Evolutionary conservation across 1,140 invertebrate species (phyloP).

Genomic region (Uloborus diversus): DNA sequence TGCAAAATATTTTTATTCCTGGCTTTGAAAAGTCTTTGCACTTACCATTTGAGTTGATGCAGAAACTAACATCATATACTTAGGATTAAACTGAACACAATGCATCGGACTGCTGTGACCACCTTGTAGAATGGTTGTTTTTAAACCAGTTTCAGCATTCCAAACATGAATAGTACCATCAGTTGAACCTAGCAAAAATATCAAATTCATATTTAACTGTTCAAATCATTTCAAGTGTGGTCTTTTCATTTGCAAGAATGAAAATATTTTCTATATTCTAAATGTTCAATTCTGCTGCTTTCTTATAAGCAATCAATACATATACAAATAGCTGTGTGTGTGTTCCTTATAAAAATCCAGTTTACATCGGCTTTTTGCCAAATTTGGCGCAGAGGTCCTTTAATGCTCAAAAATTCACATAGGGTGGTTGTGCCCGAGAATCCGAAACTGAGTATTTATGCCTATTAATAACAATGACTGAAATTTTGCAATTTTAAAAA

Average conservation of each 20-base stretch:
- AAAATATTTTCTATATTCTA: neutral
- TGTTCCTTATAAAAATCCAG: no score
- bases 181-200: slow-evolving; percentile 75
- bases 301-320: neutral
- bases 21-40: neutral
- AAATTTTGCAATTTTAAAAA: no score
- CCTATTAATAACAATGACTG: no score
- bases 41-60: slow-evolving; percentile 92
- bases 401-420: no score
- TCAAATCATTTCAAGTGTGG: neutral
- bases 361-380: no score
- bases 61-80: slow-evolving; percentile 98
- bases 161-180: slow-evolving; percentile 93
- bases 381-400: no score
- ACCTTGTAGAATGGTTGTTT: slow-evolving; percentile 69
- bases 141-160: slow-evolving; percentile 58
- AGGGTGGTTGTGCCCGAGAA: no score
- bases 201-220: neutral
- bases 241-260: no score
- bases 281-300: neutral
- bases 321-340: neutral
- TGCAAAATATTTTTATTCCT: no score
- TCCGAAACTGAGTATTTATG: no score
- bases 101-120: slow-evolving; percentile 97
- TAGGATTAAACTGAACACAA: slow-evolving; percentile 98